phyloP scores from a whole-genome alignment of 2,888 invertebrate species.

The Tipula unca region DNA sequence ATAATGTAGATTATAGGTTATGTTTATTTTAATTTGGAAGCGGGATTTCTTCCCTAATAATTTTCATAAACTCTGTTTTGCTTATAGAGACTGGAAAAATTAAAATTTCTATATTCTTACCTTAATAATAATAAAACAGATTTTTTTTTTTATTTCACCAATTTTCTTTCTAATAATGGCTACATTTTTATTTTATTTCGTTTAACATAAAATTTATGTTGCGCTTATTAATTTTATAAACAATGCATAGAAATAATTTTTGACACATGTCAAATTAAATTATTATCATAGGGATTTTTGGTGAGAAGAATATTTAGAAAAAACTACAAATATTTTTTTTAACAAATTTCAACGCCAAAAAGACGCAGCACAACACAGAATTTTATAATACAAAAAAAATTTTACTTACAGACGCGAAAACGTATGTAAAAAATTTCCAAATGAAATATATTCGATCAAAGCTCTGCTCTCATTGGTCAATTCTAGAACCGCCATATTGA shows the following conservation, averaged over 20 bases:
- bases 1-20: not conserved
- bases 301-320: constrained; percentile 1
- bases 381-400: constrained; percentile 17
- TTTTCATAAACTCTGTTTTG: not conserved
- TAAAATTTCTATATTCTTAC: not conserved
- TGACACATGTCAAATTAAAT: constrained; percentile 21
- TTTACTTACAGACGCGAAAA: constrained; percentile 30
- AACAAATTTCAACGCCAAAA: constrained; percentile 22
- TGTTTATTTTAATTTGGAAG: not conserved
- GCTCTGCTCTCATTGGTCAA: constrained; percentile 63
- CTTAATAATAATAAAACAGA: not conserved
- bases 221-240: not conserved
- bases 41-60: not conserved
- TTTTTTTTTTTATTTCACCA: not conserved
- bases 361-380: constrained; percentile 27
- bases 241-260: constrained; percentile 16
- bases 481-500: constrained; percentile 54
- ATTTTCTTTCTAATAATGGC: not conserved
- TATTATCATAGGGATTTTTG: constrained; percentile 8
- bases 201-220: not conserved
- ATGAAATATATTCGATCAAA: constrained; percentile 46
- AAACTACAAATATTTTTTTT: not conserved
- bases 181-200: not conserved
- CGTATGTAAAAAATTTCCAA: constrained; percentile 57
- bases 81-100: not conserved